These are phyloP conservation scores for Phycodurus eques DNA, from an alignment of 2,113 vertebrate genomes.

Conservation along the genomic window DNA sequence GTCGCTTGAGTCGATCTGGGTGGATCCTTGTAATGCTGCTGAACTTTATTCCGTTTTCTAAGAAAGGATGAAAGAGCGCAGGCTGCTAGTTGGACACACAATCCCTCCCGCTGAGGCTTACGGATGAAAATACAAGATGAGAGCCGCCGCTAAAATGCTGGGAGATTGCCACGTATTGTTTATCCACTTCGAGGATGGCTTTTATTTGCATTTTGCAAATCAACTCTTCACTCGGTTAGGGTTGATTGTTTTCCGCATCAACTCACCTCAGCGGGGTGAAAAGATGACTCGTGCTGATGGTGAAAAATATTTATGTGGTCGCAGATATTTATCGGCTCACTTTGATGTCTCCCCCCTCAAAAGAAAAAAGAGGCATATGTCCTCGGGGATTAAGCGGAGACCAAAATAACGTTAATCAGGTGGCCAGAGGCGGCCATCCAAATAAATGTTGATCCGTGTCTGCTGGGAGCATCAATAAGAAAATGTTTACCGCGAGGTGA, in stretches of 20 bases:
- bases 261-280: neutral
- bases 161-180: conserved; percentile 40
- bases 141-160: conserved; percentile 58
- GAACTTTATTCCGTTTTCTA: conserved; percentile 62
- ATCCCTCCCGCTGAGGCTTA: conserved; percentile 42
- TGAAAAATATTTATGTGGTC: neutral
- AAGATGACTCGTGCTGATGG: neutral
- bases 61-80: conserved; percentile 58
- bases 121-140: conserved; percentile 47
- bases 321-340: conserved; percentile 1
- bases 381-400: neutral
- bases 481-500: neutral
- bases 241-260: neutral
- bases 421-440: conserved; percentile 2
- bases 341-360: neutral
- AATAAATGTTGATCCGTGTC: conserved; percentile 7
- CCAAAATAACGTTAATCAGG: conserved; percentile 10
- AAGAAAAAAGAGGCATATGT: conserved; percentile 1
- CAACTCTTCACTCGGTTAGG: neutral
- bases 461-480: conserved; percentile 5
- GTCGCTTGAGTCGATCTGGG: conserved; percentile 33
- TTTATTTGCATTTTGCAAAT: conserved; percentile 10
- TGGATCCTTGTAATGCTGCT: conserved; percentile 68
- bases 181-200: neutral
- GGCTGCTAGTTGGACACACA: conserved; percentile 51